Evolutionary conservation across 1,140 invertebrate species (phyloP).

Genomic region (Belonocnema kinseyi): DNA sequence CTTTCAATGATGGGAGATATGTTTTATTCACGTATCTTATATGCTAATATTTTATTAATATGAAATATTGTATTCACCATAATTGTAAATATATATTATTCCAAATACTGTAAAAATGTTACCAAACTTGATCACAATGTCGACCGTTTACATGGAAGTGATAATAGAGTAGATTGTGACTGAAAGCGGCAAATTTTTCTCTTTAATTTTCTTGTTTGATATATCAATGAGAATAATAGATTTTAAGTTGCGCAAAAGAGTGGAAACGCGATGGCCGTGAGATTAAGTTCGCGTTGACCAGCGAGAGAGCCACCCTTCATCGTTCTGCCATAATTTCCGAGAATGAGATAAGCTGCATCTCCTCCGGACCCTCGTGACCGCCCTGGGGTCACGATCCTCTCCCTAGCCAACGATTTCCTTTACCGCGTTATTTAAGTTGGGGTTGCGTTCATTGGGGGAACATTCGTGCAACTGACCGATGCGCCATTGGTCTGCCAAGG

Average conservation of each 20-base stretch:
- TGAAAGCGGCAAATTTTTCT: too few relatives aligned
- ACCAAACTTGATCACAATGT: too few relatives aligned
- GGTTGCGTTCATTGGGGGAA: conserved; percentile 56
- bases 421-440: conserved; percentile 42
- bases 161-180: too few relatives aligned
- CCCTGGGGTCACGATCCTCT: conserved; percentile 61
- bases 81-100: too few relatives aligned
- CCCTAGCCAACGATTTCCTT: conserved; percentile 48
- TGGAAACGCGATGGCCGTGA: background rate
- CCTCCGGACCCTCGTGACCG: conserved; percentile 44
- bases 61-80: too few relatives aligned
- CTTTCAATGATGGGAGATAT: too few relatives aligned
- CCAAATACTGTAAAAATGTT: too few relatives aligned
- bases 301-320: conserved; percentile 60
- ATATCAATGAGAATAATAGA: conserved; percentile 17
- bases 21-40: too few relatives aligned
- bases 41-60: too few relatives aligned
- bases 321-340: conserved; percentile 70
- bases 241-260: background rate
- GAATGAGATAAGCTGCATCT: conserved; percentile 72
- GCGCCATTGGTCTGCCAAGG: conserved; percentile 63
- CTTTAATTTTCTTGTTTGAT: background rate
- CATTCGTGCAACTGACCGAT: conserved; percentile 69
- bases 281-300: background rate
- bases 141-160: too few relatives aligned